Percentiles rank a stretch among this genome's conserved stretches.
Conservation (phyloP, 1,140 invertebrate species). For the Saccostrea glomerata region DNA sequence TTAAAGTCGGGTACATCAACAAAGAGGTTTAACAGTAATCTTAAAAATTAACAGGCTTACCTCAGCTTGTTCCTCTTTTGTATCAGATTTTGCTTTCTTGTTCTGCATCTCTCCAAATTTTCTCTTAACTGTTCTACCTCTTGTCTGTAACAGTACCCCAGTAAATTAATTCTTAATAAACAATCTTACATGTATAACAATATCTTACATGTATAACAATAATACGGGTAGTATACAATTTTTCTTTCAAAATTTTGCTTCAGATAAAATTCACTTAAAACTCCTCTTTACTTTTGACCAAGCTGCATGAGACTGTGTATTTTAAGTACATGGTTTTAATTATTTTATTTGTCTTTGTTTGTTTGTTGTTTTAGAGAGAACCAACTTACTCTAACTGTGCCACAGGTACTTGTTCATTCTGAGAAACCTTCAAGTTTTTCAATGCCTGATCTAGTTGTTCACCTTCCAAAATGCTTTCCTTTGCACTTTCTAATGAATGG, state of each 20-base stretch:
- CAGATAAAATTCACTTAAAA: too few species aligned
- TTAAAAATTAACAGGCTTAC: conserved; percentile 51
- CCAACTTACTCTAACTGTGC: conserved; percentile 64
- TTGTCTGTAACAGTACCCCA: conserved; percentile 56
- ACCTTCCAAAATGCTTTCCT: conserved; percentile 68
- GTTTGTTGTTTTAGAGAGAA: too few species aligned
- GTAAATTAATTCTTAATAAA: background rate
- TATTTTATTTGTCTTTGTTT: too few species aligned
- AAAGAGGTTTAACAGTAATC: too few species aligned
- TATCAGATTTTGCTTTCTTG: conserved; percentile 66
- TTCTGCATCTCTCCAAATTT: conserved; percentile 61
- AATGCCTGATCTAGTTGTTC: conserved; percentile 68
- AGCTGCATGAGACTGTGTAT: too few species aligned
- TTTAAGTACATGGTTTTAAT: too few species aligned
- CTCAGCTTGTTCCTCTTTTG: conserved; percentile 70
- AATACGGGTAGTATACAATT: too few species aligned
- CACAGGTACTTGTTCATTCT: conserved; percentile 62
- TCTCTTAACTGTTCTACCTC: conserved; percentile 62
- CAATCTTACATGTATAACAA: too few species aligned
- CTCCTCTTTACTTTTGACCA: too few species aligned
- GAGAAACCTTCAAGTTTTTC: conserved; percentile 56
- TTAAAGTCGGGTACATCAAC: too few species aligned
- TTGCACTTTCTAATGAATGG: conserved; percentile 57
- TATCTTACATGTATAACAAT: background rate
- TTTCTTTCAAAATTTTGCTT: too few species aligned